Evolutionary conservation across 2,888 invertebrate species (phyloP).

Genomic region (Orchestes rusci): DNA sequence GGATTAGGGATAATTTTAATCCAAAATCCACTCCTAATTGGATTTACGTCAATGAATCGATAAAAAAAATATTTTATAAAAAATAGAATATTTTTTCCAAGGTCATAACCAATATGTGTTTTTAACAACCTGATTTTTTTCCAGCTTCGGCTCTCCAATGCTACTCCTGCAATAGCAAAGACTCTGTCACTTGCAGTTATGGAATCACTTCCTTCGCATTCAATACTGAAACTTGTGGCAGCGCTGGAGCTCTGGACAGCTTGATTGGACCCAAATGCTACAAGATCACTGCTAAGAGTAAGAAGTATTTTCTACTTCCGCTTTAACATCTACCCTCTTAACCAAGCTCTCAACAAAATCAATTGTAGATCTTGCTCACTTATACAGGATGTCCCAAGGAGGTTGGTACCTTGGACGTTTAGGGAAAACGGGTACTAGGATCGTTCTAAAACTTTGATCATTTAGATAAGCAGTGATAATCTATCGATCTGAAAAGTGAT

Average conservation of each 20-base stretch:
- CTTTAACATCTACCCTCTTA: no score
- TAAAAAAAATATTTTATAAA: background rate
- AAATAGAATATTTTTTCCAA: background rate
- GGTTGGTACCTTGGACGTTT: no score
- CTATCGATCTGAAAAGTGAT: no score
- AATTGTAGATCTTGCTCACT: no score
- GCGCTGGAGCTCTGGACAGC: constrained; percentile 27
- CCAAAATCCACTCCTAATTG: no score
- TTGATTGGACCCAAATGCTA: constrained; percentile 30
- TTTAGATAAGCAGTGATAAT: no score
- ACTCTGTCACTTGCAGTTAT: constrained; percentile 33
- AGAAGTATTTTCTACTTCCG: constrained; percentile 17
- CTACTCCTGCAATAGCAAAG: constrained; percentile 35
- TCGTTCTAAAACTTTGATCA: no score
- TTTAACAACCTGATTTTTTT: constrained; percentile 14
- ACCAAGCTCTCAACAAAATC: no score
- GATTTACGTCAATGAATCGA: no score
- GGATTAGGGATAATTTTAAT: no score
- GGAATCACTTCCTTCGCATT: constrained; percentile 35
- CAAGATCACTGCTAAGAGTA: constrained; percentile 37
- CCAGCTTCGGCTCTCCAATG: constrained; percentile 30
- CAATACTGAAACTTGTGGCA: constrained; percentile 33
- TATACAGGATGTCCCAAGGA: no score
- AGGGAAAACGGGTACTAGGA: no score
- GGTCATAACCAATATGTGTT: background rate